Evolutionary conservation across 1,140 invertebrate species (phyloP).

Genomic region (Drosophila quadrilineata): DNA sequence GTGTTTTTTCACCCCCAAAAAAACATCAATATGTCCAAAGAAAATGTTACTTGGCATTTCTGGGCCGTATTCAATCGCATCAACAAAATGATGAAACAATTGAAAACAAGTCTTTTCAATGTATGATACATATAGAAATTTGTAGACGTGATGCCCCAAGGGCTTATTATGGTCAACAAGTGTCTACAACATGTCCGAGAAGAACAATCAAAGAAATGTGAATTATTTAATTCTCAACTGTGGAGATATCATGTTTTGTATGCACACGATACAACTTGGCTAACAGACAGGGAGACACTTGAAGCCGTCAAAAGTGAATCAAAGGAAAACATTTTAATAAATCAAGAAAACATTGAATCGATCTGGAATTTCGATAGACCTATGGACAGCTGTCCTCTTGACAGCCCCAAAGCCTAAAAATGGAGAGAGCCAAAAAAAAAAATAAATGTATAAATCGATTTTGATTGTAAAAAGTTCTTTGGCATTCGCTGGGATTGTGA

Average conservation of each 20-base stretch:
- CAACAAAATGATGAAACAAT: constrained; percentile 57
- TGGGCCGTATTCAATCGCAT: constrained; percentile 42
- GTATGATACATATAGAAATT: constrained; percentile 2
- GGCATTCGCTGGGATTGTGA: no score
- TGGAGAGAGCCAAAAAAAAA: no score
- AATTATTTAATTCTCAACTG: constrained; percentile 41
- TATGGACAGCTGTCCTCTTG: constrained; percentile 45
- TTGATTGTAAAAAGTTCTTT: constrained; percentile 12
- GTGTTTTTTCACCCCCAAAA: constrained; percentile 49
- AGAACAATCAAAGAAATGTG: constrained; percentile 12
- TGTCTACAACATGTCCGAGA: constrained; percentile 18
- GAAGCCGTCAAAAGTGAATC: constrained; percentile 46
- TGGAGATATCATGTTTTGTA: constrained; percentile 33
- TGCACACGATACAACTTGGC: no score
- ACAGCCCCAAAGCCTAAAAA: constrained; percentile 25
- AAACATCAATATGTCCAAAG: constrained; percentile 59
- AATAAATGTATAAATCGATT: constrained; percentile 11
- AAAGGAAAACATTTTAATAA: constrained; percentile 67
- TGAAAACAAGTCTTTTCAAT: constrained; percentile 11
- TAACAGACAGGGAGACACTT: constrained; percentile 43
- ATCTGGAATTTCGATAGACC: constrained; percentile 33
- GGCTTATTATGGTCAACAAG: constrained; percentile 25
- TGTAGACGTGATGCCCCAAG: constrained; percentile 41
- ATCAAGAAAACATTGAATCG: constrained; percentile 47
- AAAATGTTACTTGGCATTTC: constrained; percentile 52